phyloP scores from a whole-genome alignment of 2,888 invertebrate genomes.

The Dyspetes luteomarginatus region DNA sequence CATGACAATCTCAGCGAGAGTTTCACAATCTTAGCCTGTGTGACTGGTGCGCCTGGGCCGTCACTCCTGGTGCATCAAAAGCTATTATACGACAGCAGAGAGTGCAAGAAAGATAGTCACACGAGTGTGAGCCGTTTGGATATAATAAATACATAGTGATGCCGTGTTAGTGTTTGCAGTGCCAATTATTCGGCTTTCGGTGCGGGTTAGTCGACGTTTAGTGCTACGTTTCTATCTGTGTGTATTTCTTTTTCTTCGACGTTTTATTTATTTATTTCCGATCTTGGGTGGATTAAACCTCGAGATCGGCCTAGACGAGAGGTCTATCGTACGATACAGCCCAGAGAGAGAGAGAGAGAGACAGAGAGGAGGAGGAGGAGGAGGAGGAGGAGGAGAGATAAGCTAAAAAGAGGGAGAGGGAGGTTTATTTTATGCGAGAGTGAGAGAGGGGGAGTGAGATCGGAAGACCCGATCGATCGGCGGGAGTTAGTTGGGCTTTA shows the following conservation, averaged over 20 bases:
- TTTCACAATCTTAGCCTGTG: conserved; percentile 57
- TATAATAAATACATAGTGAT: conserved; percentile 62
- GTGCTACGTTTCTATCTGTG: conserved; percentile 22
- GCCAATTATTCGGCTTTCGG: conserved; percentile 67
- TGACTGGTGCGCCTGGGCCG: conserved; percentile 42
- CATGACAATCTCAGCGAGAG: conserved; percentile 9
- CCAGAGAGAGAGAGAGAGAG: conserved; percentile 25
- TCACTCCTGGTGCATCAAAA: conserved; percentile 50
- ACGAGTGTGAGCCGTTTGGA: not conserved
- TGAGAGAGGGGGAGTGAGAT: conserved; percentile 40
- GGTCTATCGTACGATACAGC: conserved; percentile 38
- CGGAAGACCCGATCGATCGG: conserved; percentile 58
- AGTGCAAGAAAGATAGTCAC: not conserved
- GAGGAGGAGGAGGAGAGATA: too few relatives aligned
- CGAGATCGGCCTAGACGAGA: conserved; percentile 37
- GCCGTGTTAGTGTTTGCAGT: conserved; percentile 60
- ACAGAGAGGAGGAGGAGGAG: conserved; percentile 34
- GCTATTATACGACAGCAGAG: conserved; percentile 37
- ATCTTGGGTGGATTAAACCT: conserved; percentile 1
- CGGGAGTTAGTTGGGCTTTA: conserved; percentile 55
- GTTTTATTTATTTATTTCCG: not conserved
- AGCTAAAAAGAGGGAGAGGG: too few relatives aligned
- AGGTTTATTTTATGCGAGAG: too few relatives aligned
- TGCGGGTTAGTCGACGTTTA: conserved; percentile 46
- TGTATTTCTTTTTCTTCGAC: conserved; percentile 3